Evolutionary conservation across 1,140 invertebrate genomes (phyloP), one percentile per base, ranked within the genome.

Genomic region (Drosophila paulistorum): DNA sequence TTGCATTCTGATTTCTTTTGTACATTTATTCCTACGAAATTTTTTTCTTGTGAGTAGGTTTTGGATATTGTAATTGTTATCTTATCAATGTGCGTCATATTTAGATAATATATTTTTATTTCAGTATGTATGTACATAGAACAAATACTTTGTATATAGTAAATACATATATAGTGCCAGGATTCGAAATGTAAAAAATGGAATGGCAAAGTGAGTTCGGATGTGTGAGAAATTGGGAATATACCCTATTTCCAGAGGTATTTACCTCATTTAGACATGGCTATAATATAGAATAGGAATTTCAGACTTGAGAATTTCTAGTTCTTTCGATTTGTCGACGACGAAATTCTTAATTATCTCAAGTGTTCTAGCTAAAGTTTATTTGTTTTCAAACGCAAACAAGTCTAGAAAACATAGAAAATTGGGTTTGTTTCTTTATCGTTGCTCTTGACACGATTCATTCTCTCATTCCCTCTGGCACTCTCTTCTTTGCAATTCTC

Each of bases 391-490:
- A 39, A 68, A 55, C 20, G 11, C 59, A 65, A 86, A 55, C 30
- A 59, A 11, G 42, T 26, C 14, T 41, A 3, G 59, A 9, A 1
- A 35, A n/a, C 10, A 55, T 70, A 42, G 37, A 20, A 54, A 57
- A 64, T n/a, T 51, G 45, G 45, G 45, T 51, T 51, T 5, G 10
- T 23, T 37, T 45, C 33, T 42, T 5, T 13, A 11, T 48, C n/a
- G 11, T 13, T 58, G 10, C 45, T 68, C 65, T 71, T 84, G 70
- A 71, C 45, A 67, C 17, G 65, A 42, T 81, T 81, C 67, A 68
- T 66, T 74, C 41, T 30, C n/a, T 7, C n/a, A n/a, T n/a, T n/a
- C 10, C 58, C 45, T 37, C 14, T 1, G 10, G 3, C 37, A 0
- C 37, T 39, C 11, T 13, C 10, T 11, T 39, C 1, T 26, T 13